These are phyloP conservation scores for Tethea ocularis DNA, from an alignment of 2,888 invertebrate species.

Conservation along the genomic window DNA sequence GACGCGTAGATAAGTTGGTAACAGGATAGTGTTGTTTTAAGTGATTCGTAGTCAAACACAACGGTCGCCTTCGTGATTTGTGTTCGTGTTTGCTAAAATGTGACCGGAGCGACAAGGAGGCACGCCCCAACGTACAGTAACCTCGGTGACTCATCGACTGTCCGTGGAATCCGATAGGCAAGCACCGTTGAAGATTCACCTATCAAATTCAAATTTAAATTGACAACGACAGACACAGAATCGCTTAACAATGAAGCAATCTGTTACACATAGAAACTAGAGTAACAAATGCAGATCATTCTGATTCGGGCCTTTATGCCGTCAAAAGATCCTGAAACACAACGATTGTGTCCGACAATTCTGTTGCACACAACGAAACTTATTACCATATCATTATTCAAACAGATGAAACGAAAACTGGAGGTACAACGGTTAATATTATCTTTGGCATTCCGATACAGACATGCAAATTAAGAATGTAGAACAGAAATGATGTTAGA, in stretches of 20 bases:
- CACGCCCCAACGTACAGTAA: slow-evolving; percentile 55
- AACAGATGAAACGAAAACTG: background rate
- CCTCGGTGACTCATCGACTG: slow-evolving; percentile 66
- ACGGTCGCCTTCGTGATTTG: slow-evolving; percentile 20
- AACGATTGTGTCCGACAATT: background rate
- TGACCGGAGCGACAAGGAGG: slow-evolving; percentile 41
- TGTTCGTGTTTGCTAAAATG: slow-evolving; percentile 43
- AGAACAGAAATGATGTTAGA: slow-evolving; percentile 30
- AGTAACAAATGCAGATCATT: background rate
- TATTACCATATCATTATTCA: slow-evolving; percentile 4
- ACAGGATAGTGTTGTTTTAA: slow-evolving; percentile 8
- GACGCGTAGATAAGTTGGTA: slow-evolving; percentile 1
- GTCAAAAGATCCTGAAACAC: background rate
- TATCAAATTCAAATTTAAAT: slow-evolving; percentile 42
- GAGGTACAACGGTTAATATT: slow-evolving; percentile 1
- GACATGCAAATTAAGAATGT: slow-evolving; percentile 39
- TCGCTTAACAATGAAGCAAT: slow-evolving; percentile 3
- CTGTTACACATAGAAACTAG: background rate
- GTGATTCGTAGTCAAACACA: slow-evolving; percentile 23
- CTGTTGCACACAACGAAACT: background rate
- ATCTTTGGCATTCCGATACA: slow-evolving; percentile 3
- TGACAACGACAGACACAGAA: slow-evolving; percentile 9
- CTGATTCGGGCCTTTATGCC: background rate
- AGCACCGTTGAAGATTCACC: slow-evolving; percentile 49
- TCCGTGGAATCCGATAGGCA: slow-evolving; percentile 50